phyloP scores from a whole-genome alignment of 2,888 invertebrate species.

The Tetrapedia diversipes region DNA sequence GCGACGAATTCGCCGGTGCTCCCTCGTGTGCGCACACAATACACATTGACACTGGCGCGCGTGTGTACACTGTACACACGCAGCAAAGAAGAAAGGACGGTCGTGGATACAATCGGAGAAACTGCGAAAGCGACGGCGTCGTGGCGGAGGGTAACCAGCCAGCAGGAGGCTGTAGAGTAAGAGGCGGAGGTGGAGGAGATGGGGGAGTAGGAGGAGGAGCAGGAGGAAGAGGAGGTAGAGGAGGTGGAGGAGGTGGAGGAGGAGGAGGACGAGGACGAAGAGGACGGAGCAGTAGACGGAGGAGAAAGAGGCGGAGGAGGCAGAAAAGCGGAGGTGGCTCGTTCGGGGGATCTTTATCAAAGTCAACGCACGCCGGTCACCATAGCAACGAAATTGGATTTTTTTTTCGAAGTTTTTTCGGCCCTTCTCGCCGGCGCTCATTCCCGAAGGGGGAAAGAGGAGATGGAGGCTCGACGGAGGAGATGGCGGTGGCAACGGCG shows the following conservation, averaged over 20 bases:
- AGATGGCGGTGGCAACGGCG: conserved; percentile 58
- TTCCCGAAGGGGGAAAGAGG: conserved; percentile 54
- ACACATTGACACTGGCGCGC: not conserved
- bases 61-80: not conserved
- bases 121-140: conserved; percentile 63
- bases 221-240: conserved; percentile 45
- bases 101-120: conserved; percentile 60
- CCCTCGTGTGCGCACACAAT: conserved; percentile 23
- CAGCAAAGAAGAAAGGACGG: conserved; percentile 16
- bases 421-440: conserved; percentile 77
- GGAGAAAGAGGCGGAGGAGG: conserved; percentile 51
- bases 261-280: conserved; percentile 37
- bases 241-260: conserved; percentile 46
- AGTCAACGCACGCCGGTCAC: conserved; percentile 82
- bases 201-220: conserved; percentile 18
- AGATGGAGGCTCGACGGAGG: conserved; percentile 66
- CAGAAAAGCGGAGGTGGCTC: conserved; percentile 57
- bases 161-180: conserved; percentile 51
- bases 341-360: conserved; percentile 82
- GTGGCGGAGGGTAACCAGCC: conserved; percentile 49
- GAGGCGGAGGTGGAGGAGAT: conserved; percentile 27
- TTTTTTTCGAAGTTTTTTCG: conserved; percentile 82
- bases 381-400: conserved; percentile 83
- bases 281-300: conserved; percentile 28
- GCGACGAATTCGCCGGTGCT: conserved; percentile 40